These are phyloP conservation scores for Malacoraja senta DNA, from an alignment of 2,797 vertebrate genomes.

Conservation along the genomic window DNA sequence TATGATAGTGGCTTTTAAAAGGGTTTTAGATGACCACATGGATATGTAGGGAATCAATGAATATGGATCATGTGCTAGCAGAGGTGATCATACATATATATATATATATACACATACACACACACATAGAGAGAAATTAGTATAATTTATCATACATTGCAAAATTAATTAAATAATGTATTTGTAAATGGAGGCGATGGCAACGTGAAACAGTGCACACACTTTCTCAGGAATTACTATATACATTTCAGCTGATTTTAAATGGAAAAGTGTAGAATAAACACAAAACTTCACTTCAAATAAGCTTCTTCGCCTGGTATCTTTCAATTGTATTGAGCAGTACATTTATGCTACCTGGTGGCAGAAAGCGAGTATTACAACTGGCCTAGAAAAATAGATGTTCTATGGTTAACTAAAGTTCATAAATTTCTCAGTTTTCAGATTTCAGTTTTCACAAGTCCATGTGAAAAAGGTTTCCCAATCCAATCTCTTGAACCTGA, in stretches of 20 bases:
- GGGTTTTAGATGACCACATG: no score
- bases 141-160: no score
- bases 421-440: no score
- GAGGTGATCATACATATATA: no score
- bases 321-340: neutral
- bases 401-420: neutral
- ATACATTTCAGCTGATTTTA: neutral
- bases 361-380: slow-evolving; percentile 7
- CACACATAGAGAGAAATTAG: no score
- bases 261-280: neutral
- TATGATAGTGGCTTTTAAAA: no score
- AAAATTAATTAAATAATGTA: neutral
- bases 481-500: neutral
- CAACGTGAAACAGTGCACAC: neutral
- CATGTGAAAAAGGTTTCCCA: neutral
- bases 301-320: neutral
- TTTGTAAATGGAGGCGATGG: neutral
- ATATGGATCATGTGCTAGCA: no score
- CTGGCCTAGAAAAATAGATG: neutral
- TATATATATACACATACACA: no score
- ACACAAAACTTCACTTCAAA: neutral
- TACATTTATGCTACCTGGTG: neutral
- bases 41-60: no score
- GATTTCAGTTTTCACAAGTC: neutral
- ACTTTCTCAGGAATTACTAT: neutral